Evolutionary conservation across 2,888 invertebrate species (phyloP).

Genomic region (Andrena marginata): DNA sequence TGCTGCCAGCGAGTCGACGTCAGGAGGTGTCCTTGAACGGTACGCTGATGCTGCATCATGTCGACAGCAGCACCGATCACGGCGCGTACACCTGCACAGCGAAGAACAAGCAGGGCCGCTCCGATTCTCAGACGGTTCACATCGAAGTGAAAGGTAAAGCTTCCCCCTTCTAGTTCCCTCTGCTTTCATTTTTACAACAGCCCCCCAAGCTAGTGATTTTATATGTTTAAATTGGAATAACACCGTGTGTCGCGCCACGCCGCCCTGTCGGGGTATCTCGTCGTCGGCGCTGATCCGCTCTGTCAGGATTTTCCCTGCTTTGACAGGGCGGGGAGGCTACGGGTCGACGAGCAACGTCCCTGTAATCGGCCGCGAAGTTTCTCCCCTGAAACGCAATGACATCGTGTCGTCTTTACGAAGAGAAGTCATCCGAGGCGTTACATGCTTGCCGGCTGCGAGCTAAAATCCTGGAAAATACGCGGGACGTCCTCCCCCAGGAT

Average conservation of each 20-base stretch:
- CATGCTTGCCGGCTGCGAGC: conserved; percentile 21
- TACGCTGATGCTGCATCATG: conserved; percentile 93
- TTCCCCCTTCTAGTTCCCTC: not conserved
- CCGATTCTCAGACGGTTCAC: conserved; percentile 88
- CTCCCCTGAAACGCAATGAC: conserved; percentile 18
- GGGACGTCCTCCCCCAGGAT: not conserved
- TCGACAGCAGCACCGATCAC: conserved; percentile 93
- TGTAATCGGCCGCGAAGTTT: conserved; percentile 44
- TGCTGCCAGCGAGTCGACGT: conserved; percentile 94
- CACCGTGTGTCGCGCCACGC: conserved; percentile 35
- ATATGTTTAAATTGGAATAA: conserved; percentile 61
- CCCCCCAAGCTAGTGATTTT: not conserved
- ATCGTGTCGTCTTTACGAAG: conserved; percentile 4
- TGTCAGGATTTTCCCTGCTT: conserved; percentile 47
- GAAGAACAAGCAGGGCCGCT: conserved; percentile 92
- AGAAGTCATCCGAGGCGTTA: conserved; percentile 36
- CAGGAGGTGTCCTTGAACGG: conserved; percentile 95
- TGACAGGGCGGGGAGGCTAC: not conserved
- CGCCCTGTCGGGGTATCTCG: not conserved
- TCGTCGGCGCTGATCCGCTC: conserved; percentile 42
- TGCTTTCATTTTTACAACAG: not conserved
- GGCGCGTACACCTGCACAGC: conserved; percentile 97
- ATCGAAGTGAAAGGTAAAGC: conserved; percentile 86
- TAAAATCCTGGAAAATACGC: not conserved
- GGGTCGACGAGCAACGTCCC: conserved; percentile 1